These are phyloP conservation scores for Sturnira hondurensis DNA, from an alignment of 2,113 vertebrate species.

Conservation along the genomic window DNA sequence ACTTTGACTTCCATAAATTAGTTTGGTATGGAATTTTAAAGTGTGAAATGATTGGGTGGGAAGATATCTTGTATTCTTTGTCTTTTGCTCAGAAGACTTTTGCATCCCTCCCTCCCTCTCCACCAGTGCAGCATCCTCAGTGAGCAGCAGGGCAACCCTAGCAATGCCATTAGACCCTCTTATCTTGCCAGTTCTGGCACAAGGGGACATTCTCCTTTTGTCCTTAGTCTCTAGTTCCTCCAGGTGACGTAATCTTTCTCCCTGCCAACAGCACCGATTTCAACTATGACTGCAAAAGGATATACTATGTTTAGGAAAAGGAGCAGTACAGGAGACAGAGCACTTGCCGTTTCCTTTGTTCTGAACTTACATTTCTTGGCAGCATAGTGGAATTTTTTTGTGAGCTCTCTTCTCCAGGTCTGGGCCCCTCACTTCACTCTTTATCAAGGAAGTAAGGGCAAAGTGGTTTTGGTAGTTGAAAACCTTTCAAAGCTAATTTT, in stretches of 20 bases:
- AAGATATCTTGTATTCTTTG: not conserved
- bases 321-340: not conserved
- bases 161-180: not conserved
- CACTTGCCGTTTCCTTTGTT: not conserved
- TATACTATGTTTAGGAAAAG: not conserved
- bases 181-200: slow-evolving; percentile 7
- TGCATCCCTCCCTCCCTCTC: not conserved
- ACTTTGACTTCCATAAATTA: not conserved
- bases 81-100: not conserved
- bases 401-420: not conserved
- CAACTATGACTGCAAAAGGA: slow-evolving; percentile 54
- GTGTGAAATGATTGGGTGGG: not conserved
- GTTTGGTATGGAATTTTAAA: slow-evolving; percentile 37
- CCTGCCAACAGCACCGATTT: slow-evolving; percentile 39
- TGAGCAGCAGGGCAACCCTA: not conserved
- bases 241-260: slow-evolving; percentile 21
- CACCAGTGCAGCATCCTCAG: not conserved
- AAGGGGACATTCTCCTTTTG: slow-evolving; percentile 52
- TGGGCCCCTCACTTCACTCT: not conserved
- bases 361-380: not conserved
- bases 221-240: slow-evolving; percentile 54
- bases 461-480: not conserved
- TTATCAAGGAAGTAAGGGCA: not conserved
- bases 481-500: not conserved
- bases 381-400: not conserved